Conservation (phyloP, 1,140 invertebrate genomes). For the Papilio xuthus region DNA sequence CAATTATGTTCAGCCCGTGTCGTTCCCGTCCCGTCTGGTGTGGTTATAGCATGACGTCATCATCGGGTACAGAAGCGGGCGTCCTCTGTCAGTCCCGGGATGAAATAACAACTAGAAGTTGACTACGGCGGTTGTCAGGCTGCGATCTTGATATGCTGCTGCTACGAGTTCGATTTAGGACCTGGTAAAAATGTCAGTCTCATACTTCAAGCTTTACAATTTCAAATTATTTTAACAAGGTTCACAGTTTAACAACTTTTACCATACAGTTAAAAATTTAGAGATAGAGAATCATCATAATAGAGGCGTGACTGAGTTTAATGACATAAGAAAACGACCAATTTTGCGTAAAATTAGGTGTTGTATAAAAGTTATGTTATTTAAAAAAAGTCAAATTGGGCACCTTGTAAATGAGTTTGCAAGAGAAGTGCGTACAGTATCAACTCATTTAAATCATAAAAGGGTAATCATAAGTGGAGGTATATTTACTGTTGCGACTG, state of each 20-base stretch:
- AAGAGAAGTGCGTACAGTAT: too few species aligned
- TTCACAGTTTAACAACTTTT: neutral
- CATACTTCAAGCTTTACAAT: neutral
- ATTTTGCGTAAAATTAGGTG: too few species aligned
- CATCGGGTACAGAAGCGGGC: constrained; percentile 47
- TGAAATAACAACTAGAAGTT: constrained; percentile 63
- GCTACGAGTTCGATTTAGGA: constrained; percentile 66
- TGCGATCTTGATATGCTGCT: constrained; percentile 57
- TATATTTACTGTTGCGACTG: constrained; percentile 64
- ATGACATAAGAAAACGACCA: too few species aligned
- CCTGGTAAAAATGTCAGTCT: constrained; percentile 55
- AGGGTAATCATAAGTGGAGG: neutral
- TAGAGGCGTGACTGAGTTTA: too few species aligned
- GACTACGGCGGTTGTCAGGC: constrained; percentile 59
- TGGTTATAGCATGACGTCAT: constrained; percentile 70
- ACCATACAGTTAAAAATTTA: too few species aligned
- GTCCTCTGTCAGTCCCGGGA: constrained; percentile 65
- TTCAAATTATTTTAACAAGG: neutral
- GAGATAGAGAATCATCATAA: too few species aligned
- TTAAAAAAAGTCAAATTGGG: too few species aligned
- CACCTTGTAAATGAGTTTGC: too few species aligned
- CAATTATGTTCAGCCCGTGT: constrained; percentile 8
- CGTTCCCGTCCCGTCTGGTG: constrained; percentile 37
- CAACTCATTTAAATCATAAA: neutral
- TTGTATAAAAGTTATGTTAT: too few species aligned